A percentile compares a stretch with the other conserved stretches of the same genome.
These are phyloP conservation scores for Agapostemon virescens DNA, from an alignment of 2,888 invertebrate genomes.

Conservation along the genomic window DNA sequence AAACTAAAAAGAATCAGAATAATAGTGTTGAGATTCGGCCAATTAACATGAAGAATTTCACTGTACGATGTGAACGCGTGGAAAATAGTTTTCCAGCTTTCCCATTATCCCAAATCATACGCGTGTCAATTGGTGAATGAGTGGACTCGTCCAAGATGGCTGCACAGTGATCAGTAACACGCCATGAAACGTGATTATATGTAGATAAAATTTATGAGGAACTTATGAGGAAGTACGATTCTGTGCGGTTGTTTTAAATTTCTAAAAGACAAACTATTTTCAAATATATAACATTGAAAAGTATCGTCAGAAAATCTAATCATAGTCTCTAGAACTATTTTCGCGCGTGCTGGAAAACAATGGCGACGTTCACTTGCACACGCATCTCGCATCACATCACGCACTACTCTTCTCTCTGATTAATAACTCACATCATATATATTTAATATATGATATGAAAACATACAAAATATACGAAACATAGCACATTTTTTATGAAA, in stretches of 20 bases:
- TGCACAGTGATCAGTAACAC: constrained; percentile 62
- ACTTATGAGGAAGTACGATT: constrained; percentile 4
- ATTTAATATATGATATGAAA: constrained; percentile 28
- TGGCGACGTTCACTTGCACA: constrained; percentile 73
- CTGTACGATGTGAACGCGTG: neutral
- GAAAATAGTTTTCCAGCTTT: constrained; percentile 21
- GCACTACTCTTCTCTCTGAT: constrained; percentile 53
- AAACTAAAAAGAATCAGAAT: neutral
- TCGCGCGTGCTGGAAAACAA: constrained; percentile 69
- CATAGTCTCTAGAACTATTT: constrained; percentile 40
- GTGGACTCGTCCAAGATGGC: constrained; percentile 80
- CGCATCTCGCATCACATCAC: constrained; percentile 65
- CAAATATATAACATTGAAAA: neutral
- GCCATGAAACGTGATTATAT: constrained; percentile 31
- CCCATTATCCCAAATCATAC: constrained; percentile 37
- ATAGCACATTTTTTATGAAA: neutral
- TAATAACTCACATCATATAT: constrained; percentile 70
- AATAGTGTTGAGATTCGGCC: constrained; percentile 16
- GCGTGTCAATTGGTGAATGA: constrained; percentile 67
- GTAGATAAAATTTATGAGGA: constrained; percentile 26
- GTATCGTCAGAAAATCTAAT: constrained; percentile 9
- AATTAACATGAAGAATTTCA: constrained; percentile 24
- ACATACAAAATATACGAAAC: constrained; percentile 11
- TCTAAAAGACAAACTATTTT: constrained; percentile 6
- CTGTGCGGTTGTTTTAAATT: neutral